Percentiles rank a stretch among this genome's conserved stretches.
phyloP scores from a whole-genome alignment of 2,113 vertebrate genomes.

The Tor tambroides region DNA sequence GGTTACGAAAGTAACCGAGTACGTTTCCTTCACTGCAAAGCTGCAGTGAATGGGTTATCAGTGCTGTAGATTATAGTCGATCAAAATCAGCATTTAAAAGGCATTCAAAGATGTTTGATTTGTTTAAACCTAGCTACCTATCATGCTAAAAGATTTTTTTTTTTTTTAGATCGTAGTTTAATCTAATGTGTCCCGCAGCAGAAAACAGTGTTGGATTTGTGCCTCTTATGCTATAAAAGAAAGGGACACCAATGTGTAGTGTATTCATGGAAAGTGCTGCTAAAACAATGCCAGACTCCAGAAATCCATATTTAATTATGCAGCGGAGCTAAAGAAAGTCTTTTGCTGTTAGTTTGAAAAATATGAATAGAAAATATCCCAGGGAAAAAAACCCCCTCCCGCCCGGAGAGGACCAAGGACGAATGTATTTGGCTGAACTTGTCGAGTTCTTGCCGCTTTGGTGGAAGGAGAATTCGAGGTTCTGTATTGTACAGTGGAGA shows the following conservation, averaged over 20 bases:
- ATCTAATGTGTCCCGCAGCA: background rate
- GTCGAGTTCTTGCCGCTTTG: constrained; percentile 24
- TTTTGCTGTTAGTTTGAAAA: background rate
- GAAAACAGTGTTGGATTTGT: background rate
- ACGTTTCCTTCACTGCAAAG: too few species aligned
- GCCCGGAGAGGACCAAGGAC: background rate
- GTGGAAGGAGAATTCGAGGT: constrained; percentile 19
- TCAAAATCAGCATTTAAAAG: too few species aligned
- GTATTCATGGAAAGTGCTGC: background rate
- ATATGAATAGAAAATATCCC: constrained; percentile 9
- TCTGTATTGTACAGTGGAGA: constrained; percentile 12
- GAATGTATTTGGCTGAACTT: constrained; percentile 3
- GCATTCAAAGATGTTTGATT: too few species aligned
- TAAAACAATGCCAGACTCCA: constrained; percentile 5
- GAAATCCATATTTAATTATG: constrained; percentile 46
- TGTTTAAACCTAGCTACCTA: too few species aligned
- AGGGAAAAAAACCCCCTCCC: background rate
- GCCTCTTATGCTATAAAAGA: background rate
- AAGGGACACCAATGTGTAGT: background rate
- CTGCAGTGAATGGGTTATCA: too few species aligned
- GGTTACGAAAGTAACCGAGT: too few species aligned
- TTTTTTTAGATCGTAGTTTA: background rate
- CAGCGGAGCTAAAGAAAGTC: background rate
- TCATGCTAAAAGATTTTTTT: too few species aligned
- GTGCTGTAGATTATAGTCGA: too few species aligned